Evolutionary conservation across 2,888 invertebrate species (phyloP).

Genomic region (Lepidocyrtinus sp.): DNA sequence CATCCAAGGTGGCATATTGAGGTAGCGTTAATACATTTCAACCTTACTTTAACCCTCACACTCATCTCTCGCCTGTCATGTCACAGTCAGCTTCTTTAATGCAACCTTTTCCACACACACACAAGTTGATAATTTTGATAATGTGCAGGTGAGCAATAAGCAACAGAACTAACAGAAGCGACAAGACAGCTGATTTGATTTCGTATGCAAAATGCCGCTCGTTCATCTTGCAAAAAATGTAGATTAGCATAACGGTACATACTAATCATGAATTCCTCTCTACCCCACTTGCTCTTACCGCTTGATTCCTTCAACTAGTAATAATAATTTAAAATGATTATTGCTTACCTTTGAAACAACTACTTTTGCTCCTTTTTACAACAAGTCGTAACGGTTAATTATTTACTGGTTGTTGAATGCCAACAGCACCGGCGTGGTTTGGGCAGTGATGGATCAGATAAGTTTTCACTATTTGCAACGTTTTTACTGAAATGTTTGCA

Average conservation of each 20-base stretch:
- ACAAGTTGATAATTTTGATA: too few species aligned
- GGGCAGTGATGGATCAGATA: too few species aligned
- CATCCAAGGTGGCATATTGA: too few species aligned
- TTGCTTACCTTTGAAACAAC: not conserved
- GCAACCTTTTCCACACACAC: not conserved
- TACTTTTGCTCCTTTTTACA: not conserved
- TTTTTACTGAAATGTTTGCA: not conserved
- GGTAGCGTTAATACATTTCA: too few species aligned
- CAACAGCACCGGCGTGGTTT: too few species aligned
- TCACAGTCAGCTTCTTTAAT: not conserved
- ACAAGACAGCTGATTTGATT: not conserved
- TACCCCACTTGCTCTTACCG: not conserved
- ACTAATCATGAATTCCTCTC: not conserved
- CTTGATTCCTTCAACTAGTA: not conserved
- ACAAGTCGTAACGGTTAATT: conserved; percentile 56
- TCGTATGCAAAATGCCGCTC: not conserved
- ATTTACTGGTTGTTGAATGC: not conserved
- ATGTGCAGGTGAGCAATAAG: not conserved
- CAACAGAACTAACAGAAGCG: not conserved
- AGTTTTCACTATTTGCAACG: too few species aligned
- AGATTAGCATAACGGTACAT: not conserved
- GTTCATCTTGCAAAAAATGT: not conserved
- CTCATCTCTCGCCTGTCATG: too few species aligned
- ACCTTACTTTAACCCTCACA: too few species aligned
- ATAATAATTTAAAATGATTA: not conserved